These are phyloP conservation scores for Troilus luridus DNA, from an alignment of 2,888 invertebrate genomes.

Conservation along the genomic window DNA sequence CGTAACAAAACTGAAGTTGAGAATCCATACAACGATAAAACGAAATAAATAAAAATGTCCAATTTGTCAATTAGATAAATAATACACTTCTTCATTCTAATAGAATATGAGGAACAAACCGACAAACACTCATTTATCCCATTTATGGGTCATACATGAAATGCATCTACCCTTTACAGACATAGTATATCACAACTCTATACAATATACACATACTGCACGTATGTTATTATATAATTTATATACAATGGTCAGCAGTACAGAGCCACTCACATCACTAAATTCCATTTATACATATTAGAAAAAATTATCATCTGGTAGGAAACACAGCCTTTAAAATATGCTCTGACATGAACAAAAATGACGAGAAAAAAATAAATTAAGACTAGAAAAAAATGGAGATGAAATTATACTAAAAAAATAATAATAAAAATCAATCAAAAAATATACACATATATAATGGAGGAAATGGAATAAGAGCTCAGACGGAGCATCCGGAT, in stretches of 20 bases:
- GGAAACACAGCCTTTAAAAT: slow-evolving; percentile 64
- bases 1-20: slow-evolving; percentile 42
- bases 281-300: slow-evolving; percentile 53
- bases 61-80: slow-evolving; percentile 54
- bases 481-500: slow-evolving; percentile 74
- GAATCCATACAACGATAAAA: slow-evolving; percentile 35
- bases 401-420: slow-evolving; percentile 53
- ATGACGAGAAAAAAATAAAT: slow-evolving; percentile 59
- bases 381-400: slow-evolving; percentile 64
- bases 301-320: slow-evolving; percentile 64
- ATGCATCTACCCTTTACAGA: slow-evolving; percentile 52
- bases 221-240: slow-evolving; percentile 20
- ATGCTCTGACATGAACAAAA: slow-evolving; percentile 63
- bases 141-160: slow-evolving; percentile 38
- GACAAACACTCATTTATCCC: slow-evolving; percentile 55
- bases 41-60: slow-evolving; percentile 30
- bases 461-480: slow-evolving; percentile 55
- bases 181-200: slow-evolving; percentile 34
- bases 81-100: slow-evolving; percentile 49
- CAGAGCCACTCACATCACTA: slow-evolving; percentile 51
- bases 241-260: slow-evolving; percentile 39
- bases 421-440: slow-evolving; percentile 44
- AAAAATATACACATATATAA: slow-evolving; percentile 39
- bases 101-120: slow-evolving; percentile 57
- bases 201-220: neutral